Evolutionary conservation across 2,888 invertebrate genomes (phyloP).

Genomic region (Mongoloraphidia duomilia): DNA sequence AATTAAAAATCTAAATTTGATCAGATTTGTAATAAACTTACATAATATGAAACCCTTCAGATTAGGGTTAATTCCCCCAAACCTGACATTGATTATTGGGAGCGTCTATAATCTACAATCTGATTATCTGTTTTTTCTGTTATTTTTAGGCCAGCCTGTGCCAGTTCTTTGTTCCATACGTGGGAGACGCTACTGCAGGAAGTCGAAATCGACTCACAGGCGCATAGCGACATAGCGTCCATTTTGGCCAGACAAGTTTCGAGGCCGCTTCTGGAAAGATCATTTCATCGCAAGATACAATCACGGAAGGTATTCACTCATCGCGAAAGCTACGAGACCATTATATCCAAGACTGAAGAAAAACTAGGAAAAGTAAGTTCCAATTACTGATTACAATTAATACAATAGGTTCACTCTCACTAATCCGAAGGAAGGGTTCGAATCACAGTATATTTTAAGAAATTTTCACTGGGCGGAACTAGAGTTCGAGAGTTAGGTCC

Average conservation of each 20-base stretch:
- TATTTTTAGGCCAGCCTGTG: conserved; percentile 54
- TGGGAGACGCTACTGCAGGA: conserved; percentile 86
- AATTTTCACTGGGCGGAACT: no score
- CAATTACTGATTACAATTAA: conserved; percentile 2
- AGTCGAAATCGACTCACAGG: conserved; percentile 77
- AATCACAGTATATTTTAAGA: no score
- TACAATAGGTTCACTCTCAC: not conserved
- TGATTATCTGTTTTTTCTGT: not conserved
- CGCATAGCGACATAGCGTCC: conserved; percentile 71
- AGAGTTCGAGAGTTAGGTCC: no score
- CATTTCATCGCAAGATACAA: conserved; percentile 83
- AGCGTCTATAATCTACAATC: not conserved
- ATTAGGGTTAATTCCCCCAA: not conserved
- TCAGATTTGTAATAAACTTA: no score
- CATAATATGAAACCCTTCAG: not conserved
- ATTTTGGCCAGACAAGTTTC: conserved; percentile 65
- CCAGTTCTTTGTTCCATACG: conserved; percentile 70
- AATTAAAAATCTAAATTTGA: no score
- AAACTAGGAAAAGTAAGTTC: conserved; percentile 50
- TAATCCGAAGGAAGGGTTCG: not conserved
- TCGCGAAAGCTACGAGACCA: conserved; percentile 78
- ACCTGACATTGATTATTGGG: not conserved
- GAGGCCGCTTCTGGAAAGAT: conserved; percentile 69
- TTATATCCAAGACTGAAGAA: conserved; percentile 72
- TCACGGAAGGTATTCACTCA: conserved; percentile 82